Percentiles rank a stretch among this genome's conserved stretches.
Evolutionary conservation across 2,797 vertebrate genomes (phyloP).

Genomic region (Lerista edwardsae): DNA sequence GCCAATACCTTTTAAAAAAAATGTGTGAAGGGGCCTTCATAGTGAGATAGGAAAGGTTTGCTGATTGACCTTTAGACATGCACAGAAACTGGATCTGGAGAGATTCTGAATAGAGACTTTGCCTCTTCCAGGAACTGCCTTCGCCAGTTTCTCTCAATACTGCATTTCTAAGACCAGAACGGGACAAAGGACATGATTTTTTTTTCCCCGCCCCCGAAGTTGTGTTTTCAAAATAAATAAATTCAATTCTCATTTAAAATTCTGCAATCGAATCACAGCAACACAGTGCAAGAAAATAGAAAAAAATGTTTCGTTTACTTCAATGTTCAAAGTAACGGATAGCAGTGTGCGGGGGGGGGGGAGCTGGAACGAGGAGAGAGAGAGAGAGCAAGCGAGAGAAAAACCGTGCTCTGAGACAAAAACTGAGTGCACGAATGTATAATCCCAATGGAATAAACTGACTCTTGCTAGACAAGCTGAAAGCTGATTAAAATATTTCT

Average conservation of each 20-base stretch:
- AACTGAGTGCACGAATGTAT: conserved; percentile 68
- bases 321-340: conserved; percentile 58
- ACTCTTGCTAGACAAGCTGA: conserved; percentile 76
- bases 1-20: not conserved
- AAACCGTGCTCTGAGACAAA: conserved; percentile 28
- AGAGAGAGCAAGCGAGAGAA: not conserved
- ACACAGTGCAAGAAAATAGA: conserved; percentile 51
- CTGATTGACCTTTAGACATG: not conserved
- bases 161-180: not conserved
- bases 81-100: not conserved
- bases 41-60: not conserved
- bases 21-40: not conserved
- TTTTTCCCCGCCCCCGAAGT: not conserved
- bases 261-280: conserved; percentile 60
- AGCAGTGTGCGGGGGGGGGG: too few relatives aligned
- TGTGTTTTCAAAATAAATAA: conserved; percentile 18
- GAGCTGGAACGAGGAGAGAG: conserved; percentile 3
- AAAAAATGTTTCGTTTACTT: conserved; percentile 52
- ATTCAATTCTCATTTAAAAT: conserved; percentile 41
- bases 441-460: conserved; percentile 75
- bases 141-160: not conserved
- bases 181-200: not conserved
- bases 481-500: conserved; percentile 84
- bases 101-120: not conserved
- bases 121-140: not conserved